Evolutionary conservation across 2,797 vertebrate species (phyloP), one percentile per base, ranked within the genome.

Genomic region (Remorina albescens): DNA sequence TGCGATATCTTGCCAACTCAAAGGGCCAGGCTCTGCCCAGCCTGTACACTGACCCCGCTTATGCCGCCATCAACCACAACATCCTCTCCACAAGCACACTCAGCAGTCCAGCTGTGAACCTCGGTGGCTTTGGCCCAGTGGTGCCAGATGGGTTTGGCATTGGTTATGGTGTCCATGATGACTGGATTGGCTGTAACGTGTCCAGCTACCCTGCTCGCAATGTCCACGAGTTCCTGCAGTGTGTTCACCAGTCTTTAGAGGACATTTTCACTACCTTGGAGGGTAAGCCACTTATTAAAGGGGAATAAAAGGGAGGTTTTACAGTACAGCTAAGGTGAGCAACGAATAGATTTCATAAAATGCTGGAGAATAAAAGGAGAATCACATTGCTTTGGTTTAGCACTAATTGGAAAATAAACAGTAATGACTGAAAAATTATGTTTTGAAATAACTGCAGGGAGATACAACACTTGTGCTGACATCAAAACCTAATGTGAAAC

Each of bases 1-100:
- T 99, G 87, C 94, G 94, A 21, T 93, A 89, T 75, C 76, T 98
- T 81, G 95, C 96, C 44, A 83, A 76, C 19, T 92, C 95, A 19
- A 93, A 82, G 84, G 96, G 95, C 30, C 78, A 78, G 23, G 4
- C 88, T 3, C 82, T 97, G 67, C 97, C 95, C 0, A 89, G 90
- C 42, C 83, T 99, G 23, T 99, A 96, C 74, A 84, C 94, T 21
- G 98, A 99, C 85, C 94, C 95, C 2, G 96, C 97, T 0, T 99
- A 99, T 0, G 39, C 88, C 0, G 91, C 83, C 59, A 95, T 99
- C 61, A 99, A 99, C 77, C 96, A 99, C 92, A 99, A 97, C 90
- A 90, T 98, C 92, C 92, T 99, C n/a, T 99, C 98, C 26, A 99
- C 98, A 30, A 99, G 98, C 90, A 99, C 98, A 0, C 90, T 99